Evolutionary conservation across 2,888 invertebrate species (phyloP), one percentile per base, ranked within the genome.

Genomic region (Leucophora obtusa): DNA sequence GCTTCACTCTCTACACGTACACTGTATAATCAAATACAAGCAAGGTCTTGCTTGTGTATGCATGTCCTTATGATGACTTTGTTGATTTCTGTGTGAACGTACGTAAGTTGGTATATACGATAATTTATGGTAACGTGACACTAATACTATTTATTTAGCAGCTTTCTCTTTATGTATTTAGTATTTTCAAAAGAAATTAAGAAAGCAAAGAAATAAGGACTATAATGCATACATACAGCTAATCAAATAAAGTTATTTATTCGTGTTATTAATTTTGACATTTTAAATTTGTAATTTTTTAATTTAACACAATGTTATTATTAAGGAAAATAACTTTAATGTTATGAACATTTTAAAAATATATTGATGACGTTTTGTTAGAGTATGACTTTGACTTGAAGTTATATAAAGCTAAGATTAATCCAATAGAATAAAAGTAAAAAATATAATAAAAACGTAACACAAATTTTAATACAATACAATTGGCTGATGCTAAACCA

Each of bases 71-170:
- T 33, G 28, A 54, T 68, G 66, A 53, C 65, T 81, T 59, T 74
- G 38, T 38, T 38, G 38, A 38, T 38, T 56, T 28, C 8, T 56
- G 51, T 68, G 14, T 63, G 65, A 15, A 4, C 43, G 54, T 43
- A n/a, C 2, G 66, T 65, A 38, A n/a, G n/a, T n/a, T n/a, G n/a
- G n/a, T n/a, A n/a, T n/a, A n/a, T n/a, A n/a, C n/a, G n/a, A 21
- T 21, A 21, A 21, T 21, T 21, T 21, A 21, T 38, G 11, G 38
- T 74, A 81, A 81, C 56, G 66, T 66, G 81, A 81, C 73, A 74
- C 77, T 74, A 81, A 77, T 73, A 77, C 60, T 74, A 74, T 81
- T 77, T 81, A 70, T 74, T 81, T 70, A 70, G 50, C 54, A 50
- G 43, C 70, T 73, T 70, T 77, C 65, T 56, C 35, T 56, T 6